Evolutionary conservation across 2,888 invertebrate species (phyloP), one percentile per base, ranked within the genome.

Genomic region (Drosophila diplacantha): DNA sequence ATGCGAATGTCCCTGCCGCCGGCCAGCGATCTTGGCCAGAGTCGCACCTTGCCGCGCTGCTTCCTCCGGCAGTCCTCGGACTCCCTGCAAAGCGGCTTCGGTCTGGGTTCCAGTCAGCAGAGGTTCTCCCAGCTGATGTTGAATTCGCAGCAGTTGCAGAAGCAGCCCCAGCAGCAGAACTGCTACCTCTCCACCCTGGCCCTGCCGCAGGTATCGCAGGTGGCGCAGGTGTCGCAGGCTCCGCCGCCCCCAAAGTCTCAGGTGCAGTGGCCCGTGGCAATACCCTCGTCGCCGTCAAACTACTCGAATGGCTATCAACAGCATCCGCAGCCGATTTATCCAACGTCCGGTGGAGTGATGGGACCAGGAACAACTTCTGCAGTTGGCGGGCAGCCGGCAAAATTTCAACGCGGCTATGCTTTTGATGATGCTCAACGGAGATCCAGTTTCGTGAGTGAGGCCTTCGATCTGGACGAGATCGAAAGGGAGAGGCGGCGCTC

Each of bases 401-500:
- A 86, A 63, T 85, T 87, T 31, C 84, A 85, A 39, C 81, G 86
- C 3, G 80, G 73, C 22, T 87, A 82, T 53, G 86, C 84, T 2
- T 87, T 86, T 54, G 87, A 87, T 49, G 86, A 86, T 56, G 61
- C 54, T 11, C 85, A 86, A 56, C 72, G 83, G 12, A 81, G 76
- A 14, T 51, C 73, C 20, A 85, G 85, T 52, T 73, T 69, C 34
- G 44, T 71, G n/a, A 69, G 71, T 44, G 85, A 85, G 22, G 81
- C 83, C 12, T 88, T 87, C 57, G 88, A 88, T 75, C 74, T 88
- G 51, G 88, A 88, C 57, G 84, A 87, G 71, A 87, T 89, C 34
- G 88, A 89, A 60, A 84, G 85, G 22, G 88, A 88, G 60, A 81
- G 88, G 4, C 75, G 88, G 24, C 86, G 87, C 52, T 88, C 88